Base-by-base conservation (phyloP, 2,113 vertebrate species). In the Anguilla rostrata region DNA sequence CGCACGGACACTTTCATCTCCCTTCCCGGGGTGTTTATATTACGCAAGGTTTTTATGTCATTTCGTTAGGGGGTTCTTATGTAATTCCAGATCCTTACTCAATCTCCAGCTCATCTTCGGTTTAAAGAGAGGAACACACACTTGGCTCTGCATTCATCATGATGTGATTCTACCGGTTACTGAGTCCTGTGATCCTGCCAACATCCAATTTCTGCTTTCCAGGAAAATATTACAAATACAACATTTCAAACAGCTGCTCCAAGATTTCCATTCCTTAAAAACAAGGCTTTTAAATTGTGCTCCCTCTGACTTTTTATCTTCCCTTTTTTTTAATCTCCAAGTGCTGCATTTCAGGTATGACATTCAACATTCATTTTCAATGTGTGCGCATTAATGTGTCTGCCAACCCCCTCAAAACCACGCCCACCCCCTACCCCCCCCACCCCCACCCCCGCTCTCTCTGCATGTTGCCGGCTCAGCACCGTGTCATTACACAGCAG, bases 401-500 rank as follows among this genome's bases (percentile, higher is more conserved):
- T 2, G 60, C 22, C 60, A 66, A 22, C 60, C 60, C 60, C 60
- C 8, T 11, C 60, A 1, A 0, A 66, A 66, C 18, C 57, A 14
- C 15, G 71, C 22, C 22, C 22, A 29, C 63, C 40, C 63, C 43
- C 49, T 8, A 6, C 49, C 3, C 49, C 49, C 49, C 49, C 49
- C 3, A 5, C 3, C 29, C n/a, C n/a, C 12, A 34, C 8, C 0
- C 20, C 60, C 0, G 60, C 60, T 26, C 60, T 34, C 71, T 75
- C 71, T 34, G 71, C n/a, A 34, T 75, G 71, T 9, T 75, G 71
- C 71, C 71, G 29, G 71, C 71, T 75, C 29, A 75, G 71, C 71
- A 75, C 26, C 71, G 12, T 75, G 71, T 75, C 26, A 75, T 88
- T 89, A 41, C 88, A 66, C 39, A 83, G 53, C 84, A 88, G 16